phyloP scores from a whole-genome alignment of 2,888 invertebrate genomes.

The Notodromas monacha region DNA sequence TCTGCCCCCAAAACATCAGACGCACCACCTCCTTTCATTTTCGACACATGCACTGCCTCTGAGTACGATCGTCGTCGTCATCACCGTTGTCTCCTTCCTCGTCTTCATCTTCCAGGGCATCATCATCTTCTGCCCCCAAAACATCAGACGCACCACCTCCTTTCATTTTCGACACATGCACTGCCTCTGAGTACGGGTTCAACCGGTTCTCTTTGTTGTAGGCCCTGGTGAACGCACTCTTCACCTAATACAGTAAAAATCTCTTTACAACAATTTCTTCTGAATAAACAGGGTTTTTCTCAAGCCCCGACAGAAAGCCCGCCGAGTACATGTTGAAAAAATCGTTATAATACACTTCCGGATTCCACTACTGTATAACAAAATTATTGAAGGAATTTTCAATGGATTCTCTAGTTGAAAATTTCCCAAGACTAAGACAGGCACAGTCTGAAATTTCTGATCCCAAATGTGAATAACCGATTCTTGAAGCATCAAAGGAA shows the following conservation, averaged over 20 bases:
- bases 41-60: slow-evolving; percentile 24
- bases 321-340: too few relatives aligned
- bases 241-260: slow-evolving; percentile 25
- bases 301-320: too few relatives aligned
- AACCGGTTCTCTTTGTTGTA: slow-evolving; percentile 54
- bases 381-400: too few relatives aligned
- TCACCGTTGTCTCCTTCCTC: slow-evolving; percentile 19
- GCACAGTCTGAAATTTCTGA: too few relatives aligned
- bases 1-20: slow-evolving; percentile 11
- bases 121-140: slow-evolving; percentile 7
- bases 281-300: too few relatives aligned
- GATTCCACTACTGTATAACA: too few relatives aligned
- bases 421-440: too few relatives aligned
- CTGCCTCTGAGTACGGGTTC: slow-evolving; percentile 37
- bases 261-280: not conserved
- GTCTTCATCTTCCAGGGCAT: slow-evolving; percentile 7
- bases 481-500: too few relatives aligned
- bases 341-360: too few relatives aligned
- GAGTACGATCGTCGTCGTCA: too few relatives aligned
- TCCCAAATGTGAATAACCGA: too few relatives aligned
- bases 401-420: too few relatives aligned
- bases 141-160: slow-evolving; percentile 16
- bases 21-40: slow-evolving; percentile 20
- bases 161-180: slow-evolving; percentile 25
- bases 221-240: slow-evolving; percentile 64